Conservation (phyloP, 2,797 vertebrate genomes). For the Rhodeus uyekii region DNA sequence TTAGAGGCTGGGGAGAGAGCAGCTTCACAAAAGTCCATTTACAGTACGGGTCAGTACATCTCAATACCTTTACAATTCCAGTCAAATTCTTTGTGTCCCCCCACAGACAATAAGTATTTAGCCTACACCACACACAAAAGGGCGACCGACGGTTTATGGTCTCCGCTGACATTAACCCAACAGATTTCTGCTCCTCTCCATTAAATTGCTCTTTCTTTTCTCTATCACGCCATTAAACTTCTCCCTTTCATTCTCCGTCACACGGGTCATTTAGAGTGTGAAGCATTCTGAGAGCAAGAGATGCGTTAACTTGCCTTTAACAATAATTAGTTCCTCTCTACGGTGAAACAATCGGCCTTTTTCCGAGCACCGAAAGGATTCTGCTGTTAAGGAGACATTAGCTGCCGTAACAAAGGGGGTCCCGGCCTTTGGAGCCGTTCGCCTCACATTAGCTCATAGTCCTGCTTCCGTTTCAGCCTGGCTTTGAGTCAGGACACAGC, state of each 20-base stretch:
- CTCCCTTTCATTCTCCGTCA: constrained; percentile 38
- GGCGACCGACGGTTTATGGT: constrained; percentile 73
- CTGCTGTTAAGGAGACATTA: constrained; percentile 57
- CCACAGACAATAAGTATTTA: constrained; percentile 71
- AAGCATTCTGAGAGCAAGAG: constrained; percentile 34
- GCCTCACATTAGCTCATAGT: constrained; percentile 53
- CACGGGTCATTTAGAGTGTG: constrained; percentile 59
- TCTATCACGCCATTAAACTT: constrained; percentile 34
- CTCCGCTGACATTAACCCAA: constrained; percentile 72
- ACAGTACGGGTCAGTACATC: constrained; percentile 82
- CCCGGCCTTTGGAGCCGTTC: constrained; percentile 55
- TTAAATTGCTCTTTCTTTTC: constrained; percentile 65
- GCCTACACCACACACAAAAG: constrained; percentile 71
- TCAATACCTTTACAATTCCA: constrained; percentile 79
- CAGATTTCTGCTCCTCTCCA: constrained; percentile 74
- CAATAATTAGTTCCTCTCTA: constrained; percentile 65
- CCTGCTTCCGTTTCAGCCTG: constrained; percentile 52
- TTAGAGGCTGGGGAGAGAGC: constrained; percentile 58
- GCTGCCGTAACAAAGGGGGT: constrained; percentile 51
- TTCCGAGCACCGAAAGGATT: constrained; percentile 50
- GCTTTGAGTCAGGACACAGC: constrained; percentile 51
- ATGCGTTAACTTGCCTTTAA: constrained; percentile 60
- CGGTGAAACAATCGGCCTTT: constrained; percentile 52
- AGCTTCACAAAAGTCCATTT: constrained; percentile 74
- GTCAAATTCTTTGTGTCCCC: constrained; percentile 79